Percentiles rank a stretch among this genome's conserved stretches.
phyloP scores from a whole-genome alignment of 2,888 invertebrate species.

The Sepioteuthis lessoniana region DNA sequence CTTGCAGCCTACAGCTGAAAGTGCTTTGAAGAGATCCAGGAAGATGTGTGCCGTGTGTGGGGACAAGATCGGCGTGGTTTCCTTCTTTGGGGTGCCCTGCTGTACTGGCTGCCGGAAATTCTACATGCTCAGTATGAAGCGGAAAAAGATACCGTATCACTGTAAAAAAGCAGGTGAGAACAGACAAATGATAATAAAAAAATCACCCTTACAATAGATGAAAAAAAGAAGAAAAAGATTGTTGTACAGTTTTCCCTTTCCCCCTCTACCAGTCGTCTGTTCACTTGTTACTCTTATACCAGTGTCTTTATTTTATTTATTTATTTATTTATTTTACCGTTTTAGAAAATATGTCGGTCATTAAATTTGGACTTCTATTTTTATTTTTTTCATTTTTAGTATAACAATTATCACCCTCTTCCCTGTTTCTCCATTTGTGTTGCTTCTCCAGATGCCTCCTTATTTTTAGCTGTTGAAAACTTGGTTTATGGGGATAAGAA shows the following conservation, averaged over 20 bases:
- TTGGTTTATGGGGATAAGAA: background rate
- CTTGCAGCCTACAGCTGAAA: conserved; percentile 20
- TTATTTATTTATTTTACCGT: background rate
- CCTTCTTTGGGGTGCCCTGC: conserved; percentile 86
- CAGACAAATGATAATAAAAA: conserved; percentile 34
- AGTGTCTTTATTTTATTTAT: background rate
- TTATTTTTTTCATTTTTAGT: too few species aligned
- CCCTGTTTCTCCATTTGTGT: background rate
- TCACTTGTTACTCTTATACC: background rate
- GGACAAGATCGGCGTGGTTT: conserved; percentile 82
- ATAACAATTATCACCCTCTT: background rate
- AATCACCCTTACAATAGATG: background rate
- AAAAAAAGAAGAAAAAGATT: background rate
- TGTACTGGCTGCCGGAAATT: conserved; percentile 91
- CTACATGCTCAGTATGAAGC: conserved; percentile 78
- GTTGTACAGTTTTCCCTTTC: background rate
- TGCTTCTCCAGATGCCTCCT: background rate
- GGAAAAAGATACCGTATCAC: conserved; percentile 52
- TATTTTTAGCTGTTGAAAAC: background rate
- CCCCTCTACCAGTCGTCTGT: conserved; percentile 33
- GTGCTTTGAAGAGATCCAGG: conserved; percentile 39
- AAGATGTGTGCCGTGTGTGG: conserved; percentile 66
- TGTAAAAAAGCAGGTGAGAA: conserved; percentile 57
- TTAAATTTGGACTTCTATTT: too few species aligned
- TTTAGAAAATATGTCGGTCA: too few species aligned